Conservation (phyloP, 2,113 vertebrate species). For the Trinectes maculatus region DNA sequence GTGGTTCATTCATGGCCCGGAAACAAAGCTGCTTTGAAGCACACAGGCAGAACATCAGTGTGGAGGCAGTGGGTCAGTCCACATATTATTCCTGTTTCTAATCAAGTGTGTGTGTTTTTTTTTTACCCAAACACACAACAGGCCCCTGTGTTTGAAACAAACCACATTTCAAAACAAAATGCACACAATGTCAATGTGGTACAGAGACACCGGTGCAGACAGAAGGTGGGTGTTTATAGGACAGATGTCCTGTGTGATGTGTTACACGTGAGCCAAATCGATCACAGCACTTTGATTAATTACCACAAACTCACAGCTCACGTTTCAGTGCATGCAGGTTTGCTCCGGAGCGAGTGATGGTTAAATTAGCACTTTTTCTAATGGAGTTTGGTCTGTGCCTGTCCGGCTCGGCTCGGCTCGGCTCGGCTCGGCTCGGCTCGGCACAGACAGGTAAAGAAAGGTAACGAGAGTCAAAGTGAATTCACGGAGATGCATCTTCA, state of each 20-base stretch:
- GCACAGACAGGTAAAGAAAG: conserved; percentile 43
- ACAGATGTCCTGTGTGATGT: neutral
- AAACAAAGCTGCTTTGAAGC: conserved; percentile 24
- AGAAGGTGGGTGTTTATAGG: neutral
- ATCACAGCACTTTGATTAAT: neutral
- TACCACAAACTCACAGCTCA: rapidly evolving
- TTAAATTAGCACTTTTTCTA: neutral
- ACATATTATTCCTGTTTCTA: too few species aligned
- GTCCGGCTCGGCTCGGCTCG: too few species aligned
- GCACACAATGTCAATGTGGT: too few species aligned
- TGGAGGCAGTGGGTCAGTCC: conserved; percentile 1
- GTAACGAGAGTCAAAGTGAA: conserved; percentile 13
- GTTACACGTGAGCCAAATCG: neutral
- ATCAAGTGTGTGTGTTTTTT: neutral
- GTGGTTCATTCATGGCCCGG: conserved; percentile 10
- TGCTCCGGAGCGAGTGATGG: rapidly evolving
- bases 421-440: too few species aligned
- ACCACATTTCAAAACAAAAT: too few species aligned
- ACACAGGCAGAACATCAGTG: conserved; percentile 7
- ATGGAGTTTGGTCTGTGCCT: neutral
- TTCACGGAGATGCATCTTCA: neutral
- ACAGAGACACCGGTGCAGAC: too few species aligned
- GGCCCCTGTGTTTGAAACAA: too few species aligned
- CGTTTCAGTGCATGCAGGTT: rapidly evolving
- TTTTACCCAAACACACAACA: neutral